phyloP scores from a whole-genome alignment of 2,113 vertebrate species.

The Pedetes capensis region DNA sequence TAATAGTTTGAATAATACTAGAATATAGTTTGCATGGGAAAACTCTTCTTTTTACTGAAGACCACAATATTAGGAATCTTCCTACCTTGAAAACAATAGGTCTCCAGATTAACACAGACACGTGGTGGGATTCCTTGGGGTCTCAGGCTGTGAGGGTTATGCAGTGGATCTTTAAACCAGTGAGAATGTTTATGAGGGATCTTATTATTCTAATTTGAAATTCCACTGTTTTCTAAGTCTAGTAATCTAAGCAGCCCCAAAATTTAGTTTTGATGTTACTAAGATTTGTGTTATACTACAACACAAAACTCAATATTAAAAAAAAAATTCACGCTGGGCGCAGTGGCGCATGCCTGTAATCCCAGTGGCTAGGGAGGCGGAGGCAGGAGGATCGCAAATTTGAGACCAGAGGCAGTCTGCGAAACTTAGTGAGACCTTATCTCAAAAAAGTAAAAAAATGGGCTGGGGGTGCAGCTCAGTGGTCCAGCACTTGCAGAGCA shows the following conservation, averaged over 20 bases:
- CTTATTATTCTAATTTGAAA: neutral
- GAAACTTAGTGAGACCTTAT: too few relatives aligned
- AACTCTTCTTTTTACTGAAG: neutral
- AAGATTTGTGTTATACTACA: neutral
- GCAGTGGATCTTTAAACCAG: neutral
- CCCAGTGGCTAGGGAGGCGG: too few relatives aligned
- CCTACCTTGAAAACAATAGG: neutral
- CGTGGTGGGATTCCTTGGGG: neutral
- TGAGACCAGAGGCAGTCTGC: too few relatives aligned
- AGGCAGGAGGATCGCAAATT: too few relatives aligned
- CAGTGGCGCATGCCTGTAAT: too few relatives aligned
- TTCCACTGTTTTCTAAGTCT: neutral
- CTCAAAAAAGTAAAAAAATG: too few relatives aligned
- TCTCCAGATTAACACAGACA: neutral
- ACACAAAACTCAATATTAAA: too few relatives aligned
- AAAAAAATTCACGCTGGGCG: too few relatives aligned
- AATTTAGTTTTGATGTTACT: neutral
- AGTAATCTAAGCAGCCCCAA: neutral
- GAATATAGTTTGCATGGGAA: neutral
- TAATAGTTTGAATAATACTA: neutral
- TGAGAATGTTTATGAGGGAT: neutral
- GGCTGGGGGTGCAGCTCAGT: too few relatives aligned
- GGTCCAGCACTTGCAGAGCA: too few relatives aligned
- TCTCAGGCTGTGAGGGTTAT: neutral
- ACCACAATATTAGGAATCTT: neutral